phyloP scores from a whole-genome alignment of 2,797 vertebrate genomes.

The Mallotus villosus region DNA sequence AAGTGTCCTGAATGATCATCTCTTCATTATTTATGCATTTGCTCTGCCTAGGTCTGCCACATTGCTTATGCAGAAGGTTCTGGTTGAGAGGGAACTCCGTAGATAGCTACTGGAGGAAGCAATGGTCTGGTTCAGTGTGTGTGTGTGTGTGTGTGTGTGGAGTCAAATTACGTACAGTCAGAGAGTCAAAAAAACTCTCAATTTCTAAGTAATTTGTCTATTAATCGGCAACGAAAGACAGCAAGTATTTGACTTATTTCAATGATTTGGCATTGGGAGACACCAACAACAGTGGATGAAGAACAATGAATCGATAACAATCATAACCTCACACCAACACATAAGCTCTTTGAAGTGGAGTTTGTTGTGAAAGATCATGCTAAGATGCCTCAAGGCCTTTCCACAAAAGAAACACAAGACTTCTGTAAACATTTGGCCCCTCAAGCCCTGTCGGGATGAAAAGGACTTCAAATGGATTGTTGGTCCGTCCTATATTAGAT shows the following conservation, averaged over 20 bases:
- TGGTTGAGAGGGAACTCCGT: not conserved
- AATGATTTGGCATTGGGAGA: not conserved
- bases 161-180: not conserved
- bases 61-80: not conserved
- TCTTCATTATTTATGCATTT: not conserved
- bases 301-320: not conserved
- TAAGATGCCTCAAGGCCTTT: not conserved
- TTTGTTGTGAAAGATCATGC: not conserved
- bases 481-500: constrained; percentile 45
- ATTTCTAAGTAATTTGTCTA: not conserved
- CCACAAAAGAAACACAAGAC: too few species aligned
- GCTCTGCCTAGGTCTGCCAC: constrained; percentile 10
- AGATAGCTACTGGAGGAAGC: not conserved
- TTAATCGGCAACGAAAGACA: not conserved
- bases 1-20: constrained; percentile 33
- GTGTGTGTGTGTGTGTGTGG: constrained; percentile 8
- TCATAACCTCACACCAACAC: not conserved
- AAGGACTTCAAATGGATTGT: constrained; percentile 64
- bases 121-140: not conserved
- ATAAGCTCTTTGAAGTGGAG: constrained; percentile 25
- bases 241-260: too few species aligned
- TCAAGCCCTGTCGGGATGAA: constrained; percentile 52
- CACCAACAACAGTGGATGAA: not conserved
- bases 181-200: not conserved
- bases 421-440: not conserved